Conservation (phyloP, 2,113 vertebrate species). For the Chaetorhynchus papuensis region DNA sequence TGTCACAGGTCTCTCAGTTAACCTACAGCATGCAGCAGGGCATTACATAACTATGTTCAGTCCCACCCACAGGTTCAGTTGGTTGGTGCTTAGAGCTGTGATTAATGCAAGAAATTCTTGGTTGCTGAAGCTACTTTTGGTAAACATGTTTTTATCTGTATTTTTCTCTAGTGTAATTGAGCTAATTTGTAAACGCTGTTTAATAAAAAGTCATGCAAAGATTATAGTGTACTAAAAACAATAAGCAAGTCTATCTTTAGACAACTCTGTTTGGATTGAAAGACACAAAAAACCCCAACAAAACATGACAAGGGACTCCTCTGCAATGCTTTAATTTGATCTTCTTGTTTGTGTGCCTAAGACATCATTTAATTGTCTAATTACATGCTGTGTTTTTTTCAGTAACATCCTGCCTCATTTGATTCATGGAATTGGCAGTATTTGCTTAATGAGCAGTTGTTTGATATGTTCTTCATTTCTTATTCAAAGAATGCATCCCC, state of each 20-base stretch:
- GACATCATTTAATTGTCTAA: neutral
- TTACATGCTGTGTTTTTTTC: neutral
- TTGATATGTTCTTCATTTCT: neutral
- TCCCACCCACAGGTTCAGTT: neutral
- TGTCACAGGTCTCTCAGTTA: neutral
- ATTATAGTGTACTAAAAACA: neutral
- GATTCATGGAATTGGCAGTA: neutral
- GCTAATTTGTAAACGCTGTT: neutral
- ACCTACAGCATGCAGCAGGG: neutral
- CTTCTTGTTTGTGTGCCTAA: neutral
- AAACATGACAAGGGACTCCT: neutral
- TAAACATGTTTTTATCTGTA: neutral
- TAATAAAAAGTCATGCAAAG: neutral
- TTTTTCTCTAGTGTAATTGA: neutral
- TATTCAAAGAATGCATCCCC: neutral
- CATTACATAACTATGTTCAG: neutral
- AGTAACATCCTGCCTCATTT: neutral
- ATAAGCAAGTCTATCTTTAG: neutral
- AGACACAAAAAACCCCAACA: neutral
- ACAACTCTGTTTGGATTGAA: neutral
- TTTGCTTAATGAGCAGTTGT: constrained; percentile 1
- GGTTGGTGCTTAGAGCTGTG: neutral
- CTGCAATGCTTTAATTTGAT: neutral
- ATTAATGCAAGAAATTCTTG: neutral
- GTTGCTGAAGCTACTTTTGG: neutral